Base-by-base conservation (phyloP, 2,888 invertebrate species). In the Phymatocera aterrima region DNA sequence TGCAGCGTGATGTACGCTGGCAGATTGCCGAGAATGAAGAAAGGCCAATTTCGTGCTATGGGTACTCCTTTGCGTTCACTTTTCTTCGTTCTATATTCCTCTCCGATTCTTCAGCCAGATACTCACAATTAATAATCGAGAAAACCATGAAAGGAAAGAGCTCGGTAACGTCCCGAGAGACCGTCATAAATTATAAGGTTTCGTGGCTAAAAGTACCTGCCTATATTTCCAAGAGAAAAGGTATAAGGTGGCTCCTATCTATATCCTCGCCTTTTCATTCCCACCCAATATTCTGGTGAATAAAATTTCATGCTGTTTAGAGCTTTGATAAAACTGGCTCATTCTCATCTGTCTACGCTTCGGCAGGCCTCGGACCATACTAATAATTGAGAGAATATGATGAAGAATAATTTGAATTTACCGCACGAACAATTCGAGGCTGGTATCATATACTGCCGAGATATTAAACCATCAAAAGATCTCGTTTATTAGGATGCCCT, bases 71-170 rank as follows among this genome's bases (percentile, higher is more conserved):
- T 15, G 24, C 64, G n/a, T 21, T 65, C 18, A 43, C 43, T 46
- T 61, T 31, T 60, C 15, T 31, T 12, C 28, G n/a, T 34, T 34
- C 18, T 34, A 31, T 61, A 31, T 61, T 61, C 18, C 10, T 10
- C 34, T 6, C 18, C 61, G 34, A 37, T 61, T 37, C 18, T 61
- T 34, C 18, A 61, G 61, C 18, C 34, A 61, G 61, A 61, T 37
- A 61, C 61, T 37, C 6, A 31, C 61, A 34, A 61, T 61, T 61
- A 61, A 61, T 61, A 61, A 61, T 61, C 34, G 18, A 61, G 34
- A 18, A 34, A 61, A 37, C 61, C 18, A 18, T 61, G 61, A 61
- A 37, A 34, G 37, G 34, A 34, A 61, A 61, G 18, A 61, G 34
- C 61, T 0, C 18, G 34, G 61, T 34, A 61, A 61, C 34, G 61